Base-by-base conservation (phyloP, 1,140 invertebrate species). In the Neodiprion pinetum region DNA sequence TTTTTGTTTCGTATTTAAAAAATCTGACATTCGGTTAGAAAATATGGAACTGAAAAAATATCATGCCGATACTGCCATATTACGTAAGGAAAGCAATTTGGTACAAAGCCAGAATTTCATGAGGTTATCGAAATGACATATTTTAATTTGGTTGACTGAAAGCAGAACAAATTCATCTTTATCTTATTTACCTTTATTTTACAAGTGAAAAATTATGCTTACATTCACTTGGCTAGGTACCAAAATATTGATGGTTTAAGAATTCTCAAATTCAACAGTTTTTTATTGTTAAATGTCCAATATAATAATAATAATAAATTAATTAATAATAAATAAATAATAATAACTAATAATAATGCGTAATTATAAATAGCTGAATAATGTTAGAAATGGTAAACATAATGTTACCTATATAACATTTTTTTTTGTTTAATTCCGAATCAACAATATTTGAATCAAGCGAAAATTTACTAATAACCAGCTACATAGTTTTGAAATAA, bases 11-110 rank as follows among this genome's bases (percentile, higher is more conserved):
- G 5, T 61, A 61, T 61, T 17, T 8, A 61, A 61, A 14, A 17
- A 17, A 61, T 14, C 4, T 61, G 11, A 5, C 53, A 9, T 61
- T 61, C n/a, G 53, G 11, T 61, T 61, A 17, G 53, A 61, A 17
- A 61, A 61, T 14, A 61, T 61, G n/a, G 53, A 61, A 61, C 53
- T 14, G n/a, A 61, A 61, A 72, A 21, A 76, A 84, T 84, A 84
- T 83, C 80, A 85, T 76, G 75, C 80, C 74, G 71, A 85, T 82
- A 85, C 84, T 86, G 83, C 84, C 84, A 85, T 84, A 79, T 82
- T 80, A 80, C 75, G 61, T 82, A 81, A 82, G 78, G 48, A n/a
- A 69, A 78, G 73, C 75, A 71, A 81, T 84, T 83, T 80, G 76
- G 79, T 82, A 83, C 74, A 75, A 80, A 80, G 76, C 72, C 53